Conservation (phyloP, 2,888 invertebrate genomes). For the Chloromyia formosa region DNA sequence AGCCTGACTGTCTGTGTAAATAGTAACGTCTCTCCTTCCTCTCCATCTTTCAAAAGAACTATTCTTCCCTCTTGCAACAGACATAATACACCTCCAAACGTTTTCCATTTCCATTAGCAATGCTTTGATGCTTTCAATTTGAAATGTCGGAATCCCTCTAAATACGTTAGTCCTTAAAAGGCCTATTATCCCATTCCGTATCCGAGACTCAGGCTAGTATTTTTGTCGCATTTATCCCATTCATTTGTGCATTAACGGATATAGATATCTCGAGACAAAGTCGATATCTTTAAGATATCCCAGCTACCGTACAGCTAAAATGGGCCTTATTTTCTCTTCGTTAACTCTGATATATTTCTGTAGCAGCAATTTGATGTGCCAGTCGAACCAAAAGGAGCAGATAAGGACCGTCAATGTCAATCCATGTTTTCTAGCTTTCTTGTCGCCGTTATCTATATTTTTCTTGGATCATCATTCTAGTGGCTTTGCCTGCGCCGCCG, state of each 20-base stretch:
- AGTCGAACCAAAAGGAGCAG: slow-evolving; percentile 28
- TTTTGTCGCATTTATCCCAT: slow-evolving; percentile 5
- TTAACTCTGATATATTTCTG: slow-evolving; percentile 1
- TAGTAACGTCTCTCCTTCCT: too few relatives aligned
- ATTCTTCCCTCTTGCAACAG: too few relatives aligned
- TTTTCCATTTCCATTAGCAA: slow-evolving; percentile 22
- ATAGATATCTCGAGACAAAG: slow-evolving; percentile 14
- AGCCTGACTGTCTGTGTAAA: too few relatives aligned
- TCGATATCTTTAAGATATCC: slow-evolving; percentile 6
- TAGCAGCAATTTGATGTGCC: slow-evolving; percentile 28
- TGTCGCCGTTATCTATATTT: slow-evolving; percentile 1
- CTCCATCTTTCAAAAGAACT: too few relatives aligned
- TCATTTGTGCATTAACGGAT: slow-evolving; percentile 26
- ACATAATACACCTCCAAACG: not conserved
- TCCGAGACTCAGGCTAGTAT: not conserved
- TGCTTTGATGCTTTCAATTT: slow-evolving; percentile 29
- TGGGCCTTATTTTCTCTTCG: slow-evolving; percentile 16
- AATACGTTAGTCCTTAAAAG: slow-evolving; percentile 15
- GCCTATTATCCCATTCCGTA: not conserved
- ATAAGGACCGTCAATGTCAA: slow-evolving; percentile 28
- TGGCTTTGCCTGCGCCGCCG: not conserved
- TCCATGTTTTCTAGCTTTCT: slow-evolving; percentile 7
- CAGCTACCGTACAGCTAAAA: not conserved
- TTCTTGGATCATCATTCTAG: not conserved
- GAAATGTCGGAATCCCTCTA: slow-evolving; percentile 1